Percentiles rank a stretch among this genome's conserved stretches.
These are phyloP conservation scores for Trimorus sp. DNA, from an alignment of 2,888 invertebrate genomes.

Conservation along the genomic window DNA sequence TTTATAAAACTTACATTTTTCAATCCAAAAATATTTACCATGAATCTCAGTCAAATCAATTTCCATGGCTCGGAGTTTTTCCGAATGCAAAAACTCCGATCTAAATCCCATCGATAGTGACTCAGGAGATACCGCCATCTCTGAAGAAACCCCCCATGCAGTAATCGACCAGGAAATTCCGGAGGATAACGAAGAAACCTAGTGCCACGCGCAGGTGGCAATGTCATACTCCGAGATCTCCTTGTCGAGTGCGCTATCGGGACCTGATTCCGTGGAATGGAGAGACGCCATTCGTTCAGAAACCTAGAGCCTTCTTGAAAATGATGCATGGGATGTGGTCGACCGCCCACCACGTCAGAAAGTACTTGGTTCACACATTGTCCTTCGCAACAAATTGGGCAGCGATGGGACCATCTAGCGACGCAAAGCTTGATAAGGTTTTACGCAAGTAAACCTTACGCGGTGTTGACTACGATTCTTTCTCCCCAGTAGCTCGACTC, in stretches of 20 bases:
- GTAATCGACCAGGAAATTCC: too few species aligned
- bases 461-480: conserved; percentile 62
- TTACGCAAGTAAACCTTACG: conserved; percentile 58
- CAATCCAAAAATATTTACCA: too few species aligned
- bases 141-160: too few species aligned
- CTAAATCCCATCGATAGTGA: too few species aligned
- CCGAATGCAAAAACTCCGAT: too few species aligned
- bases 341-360: conserved; percentile 26
- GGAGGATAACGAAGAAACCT: too few species aligned
- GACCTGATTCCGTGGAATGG: conserved; percentile 7
- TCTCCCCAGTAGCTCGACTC: conserved; percentile 60
- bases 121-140: too few species aligned
- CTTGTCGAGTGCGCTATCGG: conserved; percentile 6
- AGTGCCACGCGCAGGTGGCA: neutral
- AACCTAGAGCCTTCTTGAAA: conserved; percentile 34
- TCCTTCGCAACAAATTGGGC: conserved; percentile 51
- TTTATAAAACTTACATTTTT: too few species aligned
- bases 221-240: conserved; percentile 16
- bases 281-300: conserved; percentile 30
- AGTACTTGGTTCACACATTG: conserved; percentile 50
- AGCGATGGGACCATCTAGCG: conserved; percentile 50
- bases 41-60: too few species aligned
- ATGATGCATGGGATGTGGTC: conserved; percentile 58
- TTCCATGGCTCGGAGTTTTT: too few species aligned
- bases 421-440: conserved; percentile 61